Evolutionary conservation across 2,113 vertebrate species (phyloP), one percentile per base, ranked within the genome.

Genomic region (Physeter macrocephalus): DNA sequence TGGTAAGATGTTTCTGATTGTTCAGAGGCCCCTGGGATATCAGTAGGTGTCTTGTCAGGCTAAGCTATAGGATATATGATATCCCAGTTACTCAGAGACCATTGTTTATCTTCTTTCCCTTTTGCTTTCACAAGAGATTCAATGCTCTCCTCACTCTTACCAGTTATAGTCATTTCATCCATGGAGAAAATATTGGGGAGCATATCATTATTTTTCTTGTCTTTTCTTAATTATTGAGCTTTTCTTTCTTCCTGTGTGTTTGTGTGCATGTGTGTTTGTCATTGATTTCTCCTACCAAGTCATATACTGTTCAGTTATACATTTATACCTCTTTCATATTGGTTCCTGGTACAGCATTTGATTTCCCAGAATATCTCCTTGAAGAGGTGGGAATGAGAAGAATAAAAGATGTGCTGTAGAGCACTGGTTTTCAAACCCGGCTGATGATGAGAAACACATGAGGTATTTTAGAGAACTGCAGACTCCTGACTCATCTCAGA

Each of bases 331-430:
- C 15, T 78, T 96, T 91, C 81, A 66, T 93, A 59, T 17, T 75
- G 67, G 18, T 88, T 93, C 62, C 62, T 90, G 80, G 46, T n/a
- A 75, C 2, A 93, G 29, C 41, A 71, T 90, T 84, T 83, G 52
- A 57, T 96, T 83, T 87, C 64, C 77, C 29, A 81, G 39, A 80
- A 39, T 93, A 75, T 41, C 41, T 95, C 46, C 25, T 83, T 67
- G 41, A 94, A 90, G 85, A 93, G 43, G n/a, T 88, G 57, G 81
- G 81, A 92, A 94, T 89, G 74, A 94, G 57, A 87, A 92, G 46
- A 78, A 78, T 77, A 78, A 90, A 59, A 74, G 7, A 36, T 84
- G 5, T 23, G 39, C 57, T 90, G 1, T 41, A 41, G 86, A 59
- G 67, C 81, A 54, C 59, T 54, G 62, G 52, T 74, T 96, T 43